Evolutionary conservation across 2,797 vertebrate genomes (phyloP).

Genomic region (Peromyscus melanophrys): DNA sequence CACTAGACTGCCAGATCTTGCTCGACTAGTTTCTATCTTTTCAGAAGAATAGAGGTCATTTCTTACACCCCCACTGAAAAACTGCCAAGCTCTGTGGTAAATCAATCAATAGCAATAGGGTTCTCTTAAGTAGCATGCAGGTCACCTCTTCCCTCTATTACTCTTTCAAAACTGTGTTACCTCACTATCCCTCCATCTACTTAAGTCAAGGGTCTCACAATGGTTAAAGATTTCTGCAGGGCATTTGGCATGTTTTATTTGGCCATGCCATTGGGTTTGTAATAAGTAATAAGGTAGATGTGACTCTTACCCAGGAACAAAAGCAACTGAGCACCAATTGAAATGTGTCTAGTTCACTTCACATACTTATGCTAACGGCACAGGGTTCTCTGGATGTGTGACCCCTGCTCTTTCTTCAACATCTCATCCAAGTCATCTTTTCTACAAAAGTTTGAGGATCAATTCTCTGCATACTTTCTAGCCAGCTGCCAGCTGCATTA

Average conservation of each 20-base stretch:
- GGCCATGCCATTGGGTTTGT: background rate
- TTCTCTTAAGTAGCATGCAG: slow-evolving; percentile 46
- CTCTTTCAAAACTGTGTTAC: slow-evolving; percentile 13
- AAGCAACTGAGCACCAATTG: slow-evolving; percentile 15
- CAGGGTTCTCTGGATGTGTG: background rate
- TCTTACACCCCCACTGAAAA: slow-evolving; percentile 33
- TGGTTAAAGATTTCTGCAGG: background rate
- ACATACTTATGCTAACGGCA: background rate
- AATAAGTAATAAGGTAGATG: background rate
- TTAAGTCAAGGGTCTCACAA: slow-evolving; percentile 47
- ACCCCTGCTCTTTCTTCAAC: slow-evolving; percentile 43
- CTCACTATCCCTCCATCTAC: slow-evolving; percentile 18
- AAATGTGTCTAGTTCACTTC: background rate
- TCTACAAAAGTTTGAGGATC: slow-evolving; percentile 18
- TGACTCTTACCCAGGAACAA: slow-evolving; percentile 55
- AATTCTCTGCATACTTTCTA: slow-evolving; percentile 29
- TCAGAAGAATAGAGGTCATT: slow-evolving; percentile 56
- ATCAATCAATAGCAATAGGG: slow-evolving; percentile 45
- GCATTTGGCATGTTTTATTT: slow-evolving; percentile 29
- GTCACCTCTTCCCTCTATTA: background rate
- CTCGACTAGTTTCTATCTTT: slow-evolving; percentile 42
- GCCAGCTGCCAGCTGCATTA: slow-evolving; percentile 12
- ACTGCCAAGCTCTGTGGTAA: slow-evolving; percentile 45
- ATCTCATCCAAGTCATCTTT: slow-evolving; percentile 28
- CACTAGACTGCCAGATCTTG: slow-evolving; percentile 13